Percentiles rank a stretch among this genome's conserved stretches.
Conservation (phyloP, 2,888 invertebrate genomes). For the Drosophila multiciliata region DNA sequence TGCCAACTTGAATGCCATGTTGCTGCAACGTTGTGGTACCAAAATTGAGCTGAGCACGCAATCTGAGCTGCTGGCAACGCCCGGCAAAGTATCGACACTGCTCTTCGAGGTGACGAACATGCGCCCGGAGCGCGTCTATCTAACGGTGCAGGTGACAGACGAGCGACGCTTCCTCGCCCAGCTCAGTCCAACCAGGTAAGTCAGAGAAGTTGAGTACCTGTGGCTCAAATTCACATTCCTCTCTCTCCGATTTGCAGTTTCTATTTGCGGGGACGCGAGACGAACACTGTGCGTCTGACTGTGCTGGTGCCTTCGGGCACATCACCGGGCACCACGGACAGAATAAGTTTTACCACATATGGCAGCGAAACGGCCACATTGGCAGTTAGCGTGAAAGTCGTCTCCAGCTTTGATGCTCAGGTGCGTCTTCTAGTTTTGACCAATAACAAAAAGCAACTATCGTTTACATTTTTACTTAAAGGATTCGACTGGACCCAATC, state of each 20-base stretch:
- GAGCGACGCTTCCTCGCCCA: conserved; percentile 87
- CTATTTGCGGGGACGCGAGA: conserved; percentile 85
- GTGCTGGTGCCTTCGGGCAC: conserved; percentile 85
- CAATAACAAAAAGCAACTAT: neutral
- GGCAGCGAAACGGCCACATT: conserved; percentile 84
- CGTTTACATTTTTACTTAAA: conserved; percentile 19
- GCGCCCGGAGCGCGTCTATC: conserved; percentile 86
- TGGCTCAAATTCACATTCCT: neutral
- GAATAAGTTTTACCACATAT: conserved; percentile 88
- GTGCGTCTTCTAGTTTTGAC: conserved; percentile 51
- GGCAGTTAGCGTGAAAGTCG: conserved; percentile 85
- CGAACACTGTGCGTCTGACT: conserved; percentile 86
- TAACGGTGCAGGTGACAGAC: conserved; percentile 87
- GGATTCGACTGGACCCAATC: conserved; percentile 87
- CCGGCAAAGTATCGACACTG: conserved; percentile 84
- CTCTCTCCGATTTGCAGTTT: conserved; percentile 55
- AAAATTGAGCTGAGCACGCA: conserved; percentile 85
- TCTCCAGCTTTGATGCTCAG: conserved; percentile 77
- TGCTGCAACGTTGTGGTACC: conserved; percentile 78
- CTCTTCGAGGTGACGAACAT: conserved; percentile 91
- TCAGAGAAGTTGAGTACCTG: neutral
- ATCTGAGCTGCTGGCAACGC: conserved; percentile 85
- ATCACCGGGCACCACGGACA: conserved; percentile 87
- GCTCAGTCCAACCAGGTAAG: conserved; percentile 86
- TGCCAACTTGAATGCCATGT: conserved; percentile 55